These are phyloP conservation scores for Leucophenga maculata DNA, from an alignment of 2,888 invertebrate species.

Conservation along the genomic window DNA sequence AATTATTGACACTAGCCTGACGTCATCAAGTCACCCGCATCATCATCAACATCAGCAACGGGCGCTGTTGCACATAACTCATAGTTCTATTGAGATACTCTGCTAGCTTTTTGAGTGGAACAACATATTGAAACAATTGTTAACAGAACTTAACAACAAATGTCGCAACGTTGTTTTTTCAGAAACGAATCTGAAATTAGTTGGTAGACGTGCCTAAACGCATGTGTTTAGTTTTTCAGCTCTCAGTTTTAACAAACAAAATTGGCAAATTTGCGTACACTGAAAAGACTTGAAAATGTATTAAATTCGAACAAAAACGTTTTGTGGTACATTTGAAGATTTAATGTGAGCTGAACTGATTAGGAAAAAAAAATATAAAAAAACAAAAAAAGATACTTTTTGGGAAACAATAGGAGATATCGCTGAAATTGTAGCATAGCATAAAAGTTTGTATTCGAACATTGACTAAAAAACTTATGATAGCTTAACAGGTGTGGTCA, in stretches of 20 bases:
- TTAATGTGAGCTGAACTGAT: not conserved
- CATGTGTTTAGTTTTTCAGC: not conserved
- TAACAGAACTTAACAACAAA: not conserved
- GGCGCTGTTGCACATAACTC: not conserved
- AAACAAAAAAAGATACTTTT: too few relatives aligned
- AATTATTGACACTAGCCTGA: conserved; percentile 24
- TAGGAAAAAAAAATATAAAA: too few relatives aligned
- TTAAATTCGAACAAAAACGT: not conserved
- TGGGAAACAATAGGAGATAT: too few relatives aligned
- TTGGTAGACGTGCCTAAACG: not conserved
- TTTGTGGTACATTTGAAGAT: too few relatives aligned
- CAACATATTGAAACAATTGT: conserved; percentile 11
- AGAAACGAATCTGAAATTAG: too few relatives aligned
- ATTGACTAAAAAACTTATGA: too few relatives aligned
- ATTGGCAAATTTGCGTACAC: conserved; percentile 6
- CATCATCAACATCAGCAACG: not conserved
- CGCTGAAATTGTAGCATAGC: too few relatives aligned
- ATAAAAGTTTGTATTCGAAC: too few relatives aligned
- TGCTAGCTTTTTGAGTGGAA: not conserved
- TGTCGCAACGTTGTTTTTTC: not conserved
- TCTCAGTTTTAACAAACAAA: not conserved
- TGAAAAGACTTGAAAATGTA: not conserved
- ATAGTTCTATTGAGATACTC: not conserved
- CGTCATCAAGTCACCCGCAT: conserved; percentile 4
- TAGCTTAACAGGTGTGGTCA: too few relatives aligned